Conservation (phyloP, 2,113 vertebrate species). For the Paramisgurnus dabryanus region DNA sequence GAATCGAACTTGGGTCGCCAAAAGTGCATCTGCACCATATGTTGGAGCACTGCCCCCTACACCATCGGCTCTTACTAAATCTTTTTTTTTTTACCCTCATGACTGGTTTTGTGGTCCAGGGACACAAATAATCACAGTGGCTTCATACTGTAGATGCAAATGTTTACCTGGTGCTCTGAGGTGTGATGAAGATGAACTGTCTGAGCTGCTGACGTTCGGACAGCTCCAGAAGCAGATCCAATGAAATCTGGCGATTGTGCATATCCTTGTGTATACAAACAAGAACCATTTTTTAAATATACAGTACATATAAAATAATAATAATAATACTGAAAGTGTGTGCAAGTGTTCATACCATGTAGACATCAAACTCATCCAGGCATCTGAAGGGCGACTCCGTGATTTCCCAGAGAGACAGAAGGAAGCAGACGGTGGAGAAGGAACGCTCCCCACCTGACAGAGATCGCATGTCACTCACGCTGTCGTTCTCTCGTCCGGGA, state of each 20-base stretch:
- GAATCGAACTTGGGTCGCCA: too few relatives aligned
- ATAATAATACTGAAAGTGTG: background rate
- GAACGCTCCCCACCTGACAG: constrained; percentile 96
- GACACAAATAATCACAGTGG: background rate
- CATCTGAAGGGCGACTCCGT: constrained; percentile 95
- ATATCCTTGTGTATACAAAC: constrained; percentile 59
- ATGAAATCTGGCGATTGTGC: constrained; percentile 67
- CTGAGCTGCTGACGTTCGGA: constrained; percentile 67
- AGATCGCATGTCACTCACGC: constrained; percentile 84
- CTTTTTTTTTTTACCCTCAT: too few relatives aligned
- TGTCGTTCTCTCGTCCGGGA: constrained; percentile 79
- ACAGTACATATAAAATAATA: background rate
- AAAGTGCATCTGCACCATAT: too few relatives aligned
- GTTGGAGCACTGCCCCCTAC: too few relatives aligned
- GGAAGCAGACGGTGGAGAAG: constrained; percentile 95
- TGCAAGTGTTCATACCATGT: constrained; percentile 80
- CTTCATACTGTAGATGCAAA: background rate
- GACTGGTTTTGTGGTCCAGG: too few relatives aligned
- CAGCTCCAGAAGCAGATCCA: constrained; percentile 69
- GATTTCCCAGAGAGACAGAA: constrained; percentile 94
- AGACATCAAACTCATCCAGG: constrained; percentile 97
- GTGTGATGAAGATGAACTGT: constrained; percentile 71
- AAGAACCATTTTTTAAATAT: background rate
- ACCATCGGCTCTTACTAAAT: too few relatives aligned
- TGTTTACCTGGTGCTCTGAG: constrained; percentile 63